Base-by-base conservation (phyloP, 1,140 invertebrate species). In the Drosophila baimaii region DNA sequence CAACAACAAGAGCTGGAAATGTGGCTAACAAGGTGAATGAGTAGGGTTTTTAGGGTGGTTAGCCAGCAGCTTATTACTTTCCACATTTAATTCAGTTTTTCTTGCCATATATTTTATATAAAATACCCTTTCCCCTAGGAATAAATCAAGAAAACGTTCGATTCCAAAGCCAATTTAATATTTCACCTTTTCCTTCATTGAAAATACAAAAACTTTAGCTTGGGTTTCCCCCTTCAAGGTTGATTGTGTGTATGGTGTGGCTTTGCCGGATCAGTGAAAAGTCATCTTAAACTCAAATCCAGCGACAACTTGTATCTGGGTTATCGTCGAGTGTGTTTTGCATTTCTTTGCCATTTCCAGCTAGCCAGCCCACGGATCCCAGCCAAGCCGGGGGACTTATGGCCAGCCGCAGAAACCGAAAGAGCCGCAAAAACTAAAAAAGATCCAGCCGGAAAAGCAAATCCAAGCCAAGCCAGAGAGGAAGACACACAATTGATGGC, bases 401-500 rank as follows among this genome's bases (percentile, higher is more conserved):
- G 57, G 56, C 52, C 21, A 56, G 37, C 68, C 63, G 35, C 49
- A 64, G 43, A 75, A 62, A 59, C 29, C 62, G 55, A 71, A 62
- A 39, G 23, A 65, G 59, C 35, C 41, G 39, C 55, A 79, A 78
- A 80, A 82, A 83, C n/a, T n/a, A 84, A 29, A 57, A 46, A 23
- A 58, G 29, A 61, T 31, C 55, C 54, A 61, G 62, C 57, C 52
- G 70, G 75, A 77, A 70, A 78, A 33, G 51, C 69, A 58, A 58
- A 62, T 52, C 59, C 70, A 65, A 54, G n/a, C 59, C 52, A 27
- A 66, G 61, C 54, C 73, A 55, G 58, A 55, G 58, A 74, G 66
- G 54, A 76, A 78, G 62, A 80, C 72, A 89, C 72, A 89, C 84
- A 88, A 89, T 89, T 81, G 84, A 88, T 88, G 84, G 84, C 84